Base-by-base conservation (phyloP, 1,140 invertebrate species). In the Drosophila subobscura region DNA sequence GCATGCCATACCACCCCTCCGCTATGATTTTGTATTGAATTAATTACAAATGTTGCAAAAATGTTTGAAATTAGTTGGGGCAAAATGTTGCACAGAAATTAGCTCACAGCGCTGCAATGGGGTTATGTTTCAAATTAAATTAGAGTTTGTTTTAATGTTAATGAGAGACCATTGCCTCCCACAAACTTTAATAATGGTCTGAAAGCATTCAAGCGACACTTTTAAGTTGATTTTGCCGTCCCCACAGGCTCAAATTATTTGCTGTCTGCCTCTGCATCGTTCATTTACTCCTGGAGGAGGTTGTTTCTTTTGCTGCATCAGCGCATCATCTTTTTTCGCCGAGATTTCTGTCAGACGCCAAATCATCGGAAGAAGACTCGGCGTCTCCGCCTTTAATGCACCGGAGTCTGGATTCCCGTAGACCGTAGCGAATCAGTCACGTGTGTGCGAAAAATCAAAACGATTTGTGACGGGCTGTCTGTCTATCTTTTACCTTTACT, bases 21-120 rank as follows among this genome's bases (percentile, higher is more conserved):
- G 16, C 0, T 81, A 89, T 86, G 81, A 89, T 86, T 89, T 84
- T 77, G 51, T 71, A 79, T 85, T 86, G 71, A 88, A 88, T 88
- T 88, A 90, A 90, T 79, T 79, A 86, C 76, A 83, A 77, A 83
- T 83, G 86, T 12, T 27, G 27, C 44, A 37, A 42, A 47, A 65
- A 44, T 73, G 49, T 57, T 46, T 56, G 16, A 7, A 44, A 44
- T 44, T 40, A 27, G 47, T 12, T 50, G 41, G 8, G 1, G 10
- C n/a, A 20, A 55, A 61, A 63, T 46, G 23, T 52, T 68, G 5
- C 37, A 44, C 8, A 46, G 37, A 67, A 41, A 67, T 68, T 22
- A 64, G 58, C 37, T 58, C 8, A 25, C 2, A n/a, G 16, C n/a
- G 8, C 7, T 1, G 0, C 3, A 14, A 47, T 14, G 2, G 22